Base-by-base conservation (phyloP, 2,113 vertebrate genomes). In the Mystacornis crossleyi region DNA sequence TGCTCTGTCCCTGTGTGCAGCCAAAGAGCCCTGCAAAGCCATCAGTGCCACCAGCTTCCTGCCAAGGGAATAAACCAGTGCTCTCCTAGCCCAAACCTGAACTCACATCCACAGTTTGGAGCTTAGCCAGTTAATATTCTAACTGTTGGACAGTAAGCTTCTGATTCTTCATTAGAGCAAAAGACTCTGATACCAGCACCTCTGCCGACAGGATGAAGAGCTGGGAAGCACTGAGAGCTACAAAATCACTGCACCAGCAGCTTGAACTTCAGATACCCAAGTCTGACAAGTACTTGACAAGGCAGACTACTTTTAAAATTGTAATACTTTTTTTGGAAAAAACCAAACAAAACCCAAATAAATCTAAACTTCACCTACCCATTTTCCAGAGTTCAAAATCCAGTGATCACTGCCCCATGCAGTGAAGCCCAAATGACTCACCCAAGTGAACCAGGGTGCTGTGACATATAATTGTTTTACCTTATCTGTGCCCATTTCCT, bases 1-100 rank as follows among this genome's bases (percentile, higher is more conserved):
- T 2, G 2, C 47, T 55, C 6, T 1, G 0, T 31, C 42, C 50
- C 53, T 26, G n/a, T 2, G 4, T 25, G 12, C 42, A 74, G 77
- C 33, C 18, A 2, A 38, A 66, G 53, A 64, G 48, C 65, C 43
- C 67, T 57, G 74, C 17, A 25, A 71, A 84, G 57, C n/a, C 50
- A 12, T 2, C 61, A 29, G 2, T 40, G 45, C 40, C 36, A 61
- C 15, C 69, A 79, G 51, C 55, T 81, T 67, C 51, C 65, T 81
- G 55, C 66, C 40, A 65, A 57, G 10, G 40, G 58, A 43, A 25
- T 25, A 19, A 14, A 8, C 31, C 48, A 67, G 1, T 19, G 4
- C 10, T 54, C 24, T 61, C 66, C 79, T 25, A 65, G 65, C 36
- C 36, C 70, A 88, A 61, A 73, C n/a, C 45, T n/a, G 45, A 77